Percentiles rank a stretch among this genome's conserved stretches.
phyloP scores from a whole-genome alignment of 53 echinoderm and acorn worm species.

The Zoroaster sp. region DNA sequence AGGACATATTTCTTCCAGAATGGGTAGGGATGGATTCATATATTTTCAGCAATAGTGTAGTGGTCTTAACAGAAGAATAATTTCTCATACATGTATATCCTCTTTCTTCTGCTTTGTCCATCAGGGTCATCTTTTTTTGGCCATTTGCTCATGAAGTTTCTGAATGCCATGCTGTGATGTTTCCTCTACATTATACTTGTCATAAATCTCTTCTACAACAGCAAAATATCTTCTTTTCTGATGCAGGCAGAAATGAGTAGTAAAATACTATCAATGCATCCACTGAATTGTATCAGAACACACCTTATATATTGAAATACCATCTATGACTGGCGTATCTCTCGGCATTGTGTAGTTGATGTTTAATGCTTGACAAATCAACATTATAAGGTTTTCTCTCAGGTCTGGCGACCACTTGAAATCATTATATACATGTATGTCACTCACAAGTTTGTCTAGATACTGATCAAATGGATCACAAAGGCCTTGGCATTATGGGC shows the following conservation, averaged over 20 bases:
- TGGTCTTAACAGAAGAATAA: conserved; percentile 15
- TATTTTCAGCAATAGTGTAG: conserved; percentile 30
- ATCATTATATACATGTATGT: conserved; percentile 26
- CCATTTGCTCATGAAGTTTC: neutral
- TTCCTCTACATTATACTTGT: neutral
- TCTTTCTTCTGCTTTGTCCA: conserved; percentile 23
- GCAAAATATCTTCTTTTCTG: neutral
- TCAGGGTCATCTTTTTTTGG: conserved; percentile 16
- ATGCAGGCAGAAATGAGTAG: conserved; percentile 2
- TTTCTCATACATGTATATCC: conserved; percentile 15
- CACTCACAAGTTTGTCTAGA: neutral
- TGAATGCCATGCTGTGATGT: neutral
- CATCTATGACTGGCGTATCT: conserved; percentile 32
- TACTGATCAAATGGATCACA: neutral
- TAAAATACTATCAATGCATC: conserved; percentile 36
- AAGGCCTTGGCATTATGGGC: conserved; percentile 9
- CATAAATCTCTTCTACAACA: neutral
- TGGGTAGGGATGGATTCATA: conserved; percentile 31
- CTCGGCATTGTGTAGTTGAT: conserved; percentile 35
- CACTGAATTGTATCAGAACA: conserved; percentile 28
- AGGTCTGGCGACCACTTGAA: neutral
- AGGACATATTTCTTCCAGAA: conserved; percentile 65
- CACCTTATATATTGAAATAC: conserved; percentile 49
- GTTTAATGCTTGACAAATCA: conserved; percentile 20
- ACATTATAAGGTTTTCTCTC: neutral